These are phyloP conservation scores for Chromoteleia sp. DNA, from an alignment of 2,888 invertebrate genomes.

Conservation along the genomic window DNA sequence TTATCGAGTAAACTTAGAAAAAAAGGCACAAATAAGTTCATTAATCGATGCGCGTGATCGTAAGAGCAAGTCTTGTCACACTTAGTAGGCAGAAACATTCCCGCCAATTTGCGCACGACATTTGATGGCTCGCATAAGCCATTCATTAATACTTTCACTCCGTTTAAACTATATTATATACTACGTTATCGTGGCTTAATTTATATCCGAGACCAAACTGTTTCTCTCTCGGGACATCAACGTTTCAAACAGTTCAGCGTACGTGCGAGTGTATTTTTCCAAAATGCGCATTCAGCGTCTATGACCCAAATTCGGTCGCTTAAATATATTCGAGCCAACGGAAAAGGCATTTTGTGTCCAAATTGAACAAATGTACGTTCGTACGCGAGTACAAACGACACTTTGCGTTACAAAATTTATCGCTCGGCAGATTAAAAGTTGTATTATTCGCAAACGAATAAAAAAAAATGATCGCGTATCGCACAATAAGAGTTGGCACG, in stretches of 20 bases:
- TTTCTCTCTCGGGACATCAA: constrained; percentile 23
- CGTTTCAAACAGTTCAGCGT: constrained; percentile 15
- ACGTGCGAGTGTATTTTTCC: constrained; percentile 17
- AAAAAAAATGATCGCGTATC: not conserved
- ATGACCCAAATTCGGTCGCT: constrained; percentile 18
- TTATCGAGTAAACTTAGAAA: too few relatives aligned
- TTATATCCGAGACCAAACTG: constrained; percentile 34
- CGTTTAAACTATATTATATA: constrained; percentile 32
- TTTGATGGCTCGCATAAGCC: constrained; percentile 59
- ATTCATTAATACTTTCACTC: constrained; percentile 67
- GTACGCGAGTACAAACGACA: too few relatives aligned
- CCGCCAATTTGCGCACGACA: constrained; percentile 67
- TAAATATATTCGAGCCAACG: constrained; percentile 3
- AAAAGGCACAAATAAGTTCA: constrained; percentile 26
- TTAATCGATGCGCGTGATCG: constrained; percentile 29
- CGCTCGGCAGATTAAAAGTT: too few relatives aligned
- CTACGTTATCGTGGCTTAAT: constrained; percentile 45
- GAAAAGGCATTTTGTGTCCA: too few relatives aligned
- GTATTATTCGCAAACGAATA: too few relatives aligned
- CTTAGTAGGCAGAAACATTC: constrained; percentile 51
- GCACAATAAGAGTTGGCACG: constrained; percentile 22
- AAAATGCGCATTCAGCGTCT: constrained; percentile 13
- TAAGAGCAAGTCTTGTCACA: constrained; percentile 37
- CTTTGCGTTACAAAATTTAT: too few relatives aligned
- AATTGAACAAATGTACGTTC: too few relatives aligned